Conservation (phyloP, 2,888 invertebrate species). For the Diaperis boleti region DNA sequence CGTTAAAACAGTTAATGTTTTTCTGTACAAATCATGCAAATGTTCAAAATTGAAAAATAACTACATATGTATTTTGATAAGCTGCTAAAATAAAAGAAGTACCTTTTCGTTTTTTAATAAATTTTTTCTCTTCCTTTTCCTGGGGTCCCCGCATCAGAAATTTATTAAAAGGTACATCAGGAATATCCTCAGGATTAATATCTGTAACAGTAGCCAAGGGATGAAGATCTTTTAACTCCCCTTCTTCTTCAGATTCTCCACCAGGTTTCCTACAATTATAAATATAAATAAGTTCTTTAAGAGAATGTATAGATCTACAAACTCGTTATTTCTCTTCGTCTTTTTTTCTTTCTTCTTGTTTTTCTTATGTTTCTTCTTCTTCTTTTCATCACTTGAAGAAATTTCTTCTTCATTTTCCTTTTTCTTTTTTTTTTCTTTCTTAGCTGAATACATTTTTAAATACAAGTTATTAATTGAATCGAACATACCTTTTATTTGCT, state of each 20-base stretch:
- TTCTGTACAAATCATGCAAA: no score
- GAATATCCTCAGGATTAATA: constrained; percentile 94
- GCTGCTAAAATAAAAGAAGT: no score
- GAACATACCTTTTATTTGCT: constrained; percentile 74
- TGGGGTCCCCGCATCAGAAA: constrained; percentile 79
- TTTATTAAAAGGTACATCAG: constrained; percentile 89
- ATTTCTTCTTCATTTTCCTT: constrained; percentile 74
- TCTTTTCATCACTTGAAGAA: constrained; percentile 78
- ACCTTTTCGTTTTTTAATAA: constrained; percentile 49
- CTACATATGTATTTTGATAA: no score
- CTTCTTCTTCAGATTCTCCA: constrained; percentile 65
- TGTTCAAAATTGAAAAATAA: no score
- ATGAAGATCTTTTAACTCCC: constrained; percentile 74
- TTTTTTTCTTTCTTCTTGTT: constrained; percentile 72
- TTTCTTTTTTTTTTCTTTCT: constrained; percentile 77
- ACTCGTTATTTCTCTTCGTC: constrained; percentile 76
- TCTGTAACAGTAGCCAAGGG: constrained; percentile 83
- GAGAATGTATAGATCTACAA: constrained; percentile 42
- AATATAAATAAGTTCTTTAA: not conserved
- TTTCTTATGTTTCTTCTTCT: constrained; percentile 80
- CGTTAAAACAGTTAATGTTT: no score
- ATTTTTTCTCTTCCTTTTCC: constrained; percentile 63
- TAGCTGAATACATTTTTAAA: constrained; percentile 73
- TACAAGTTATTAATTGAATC: no score
- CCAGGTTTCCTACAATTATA: constrained; percentile 18